Evolutionary conservation across 2,113 vertebrate species (phyloP).

Genomic region (Psilopogon haemacephalus): DNA sequence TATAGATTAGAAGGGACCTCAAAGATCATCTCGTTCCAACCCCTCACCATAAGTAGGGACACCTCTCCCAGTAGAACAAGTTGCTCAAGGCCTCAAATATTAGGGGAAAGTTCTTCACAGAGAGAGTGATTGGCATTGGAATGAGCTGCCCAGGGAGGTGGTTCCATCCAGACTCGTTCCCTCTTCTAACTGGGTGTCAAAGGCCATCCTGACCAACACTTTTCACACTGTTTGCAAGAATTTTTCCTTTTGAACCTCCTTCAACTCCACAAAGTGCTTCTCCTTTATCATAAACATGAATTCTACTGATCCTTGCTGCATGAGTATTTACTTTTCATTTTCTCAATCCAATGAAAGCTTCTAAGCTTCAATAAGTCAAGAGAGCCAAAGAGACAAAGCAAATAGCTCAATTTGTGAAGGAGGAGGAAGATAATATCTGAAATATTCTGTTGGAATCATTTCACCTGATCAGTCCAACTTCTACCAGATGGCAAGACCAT

Average conservation of each 20-base stretch:
- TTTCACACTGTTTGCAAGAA: neutral
- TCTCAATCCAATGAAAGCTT: conserved; percentile 15
- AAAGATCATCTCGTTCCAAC: too few relatives aligned
- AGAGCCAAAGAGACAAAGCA: neutral
- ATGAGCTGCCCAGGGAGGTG: too few relatives aligned
- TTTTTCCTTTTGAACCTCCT: neutral
- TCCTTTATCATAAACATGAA: neutral
- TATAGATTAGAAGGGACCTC: too few relatives aligned
- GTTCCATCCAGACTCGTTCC: neutral
- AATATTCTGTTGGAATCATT: neutral
- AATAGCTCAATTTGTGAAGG: neutral
- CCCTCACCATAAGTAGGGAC: too few relatives aligned
- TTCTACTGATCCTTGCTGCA: neutral
- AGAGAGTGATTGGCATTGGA: too few relatives aligned
- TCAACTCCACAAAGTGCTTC: neutral
- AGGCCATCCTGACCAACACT: neutral
- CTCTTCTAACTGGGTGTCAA: neutral
- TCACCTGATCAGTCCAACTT: conserved; percentile 1
- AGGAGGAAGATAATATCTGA: neutral
- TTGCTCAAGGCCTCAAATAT: too few relatives aligned
- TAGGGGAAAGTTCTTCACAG: too few relatives aligned
- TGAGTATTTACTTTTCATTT: conserved; percentile 1
- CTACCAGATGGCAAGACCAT: neutral
- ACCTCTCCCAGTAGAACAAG: too few relatives aligned
- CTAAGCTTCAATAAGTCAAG: neutral